A percentile compares a stretch with the other conserved stretches of the same genome.
phyloP scores from a whole-genome alignment of 2,888 invertebrate genomes.

The Eupithecia subfuscata region DNA sequence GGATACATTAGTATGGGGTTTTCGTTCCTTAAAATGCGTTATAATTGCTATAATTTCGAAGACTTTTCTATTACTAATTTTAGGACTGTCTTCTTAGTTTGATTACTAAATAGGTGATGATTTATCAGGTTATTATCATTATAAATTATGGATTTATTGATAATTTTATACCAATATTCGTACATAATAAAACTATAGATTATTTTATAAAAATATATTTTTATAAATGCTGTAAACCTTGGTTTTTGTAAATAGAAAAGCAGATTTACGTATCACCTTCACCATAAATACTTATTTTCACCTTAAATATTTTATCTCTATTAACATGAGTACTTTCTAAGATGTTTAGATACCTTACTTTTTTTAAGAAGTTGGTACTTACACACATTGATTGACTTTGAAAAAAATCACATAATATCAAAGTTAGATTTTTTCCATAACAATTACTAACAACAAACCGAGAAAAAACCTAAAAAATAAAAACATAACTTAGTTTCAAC shows the following conservation, averaged over 20 bases:
- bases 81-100: not conserved
- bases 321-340: not conserved
- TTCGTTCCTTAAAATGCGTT: not conserved
- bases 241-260: not conserved
- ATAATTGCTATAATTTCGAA: not conserved
- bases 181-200: not conserved
- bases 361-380: not conserved
- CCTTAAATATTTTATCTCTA: conserved; percentile 6
- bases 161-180: not conserved
- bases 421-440: not conserved
- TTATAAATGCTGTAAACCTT: not conserved
- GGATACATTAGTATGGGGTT: not conserved
- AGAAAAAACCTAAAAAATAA: not conserved
- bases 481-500: not conserved
- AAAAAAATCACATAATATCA: conserved; percentile 2
- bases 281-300: conserved; percentile 11
- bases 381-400: not conserved
- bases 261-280: conserved; percentile 6
- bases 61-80: not conserved
- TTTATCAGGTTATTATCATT: not conserved
- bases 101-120: not conserved
- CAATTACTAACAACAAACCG: not conserved
- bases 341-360: not conserved
- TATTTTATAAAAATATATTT: not conserved
- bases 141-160: not conserved